Evolutionary conservation across 1,140 invertebrate genomes (phyloP), one percentile per base, ranked within the genome.

Genomic region (Neodiprion fabricii): DNA sequence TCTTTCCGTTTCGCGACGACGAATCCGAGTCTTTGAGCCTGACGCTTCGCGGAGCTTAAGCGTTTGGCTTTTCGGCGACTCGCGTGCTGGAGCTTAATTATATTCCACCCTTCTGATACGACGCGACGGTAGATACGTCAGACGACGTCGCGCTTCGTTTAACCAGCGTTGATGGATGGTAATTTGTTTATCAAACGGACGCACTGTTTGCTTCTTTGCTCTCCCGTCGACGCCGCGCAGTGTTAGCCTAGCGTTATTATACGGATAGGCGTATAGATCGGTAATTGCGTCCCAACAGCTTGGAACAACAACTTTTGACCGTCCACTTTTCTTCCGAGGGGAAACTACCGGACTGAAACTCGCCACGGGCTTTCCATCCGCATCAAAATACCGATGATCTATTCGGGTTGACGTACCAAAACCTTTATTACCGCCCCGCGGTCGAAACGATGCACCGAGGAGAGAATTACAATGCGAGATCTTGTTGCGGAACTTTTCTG

Each of bases 101-200:
- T 14, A 61, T 61, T 61, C 53, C 53, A 11, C n/a, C 53, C 53
- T 61, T 12, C 53, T 14, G n/a, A 61, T 12, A 17, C 53, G 53
- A 4, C 53, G 53, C n/a, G 53, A 61, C 53, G 53, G 53, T 61
- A 12, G 53, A 1, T 40, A 40, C 28, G 28, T 40, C 28, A 40
- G 28, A 40, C 53, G 53, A 14, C 53, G 53, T 61, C 53, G n/a
- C 11, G 53, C 53, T 61, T 17, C 53, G 53, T 61, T 61, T 61
- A 61, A 61, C 53, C 53, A 17, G 53, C 53, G 53, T 17, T 61
- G 53, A 61, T 61, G 53, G 53, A 17, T 61, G n/a, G 53, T 61
- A 61, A 61, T 61, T 61, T 61, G 53, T 61, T 61, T 61, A 61
- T 61, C 53, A 61, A 40, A 61, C 53, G 53, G 53, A 61, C 9